Base-by-base conservation (phyloP, 2,797 vertebrate species). In the Acipenser ruthenus region DNA sequence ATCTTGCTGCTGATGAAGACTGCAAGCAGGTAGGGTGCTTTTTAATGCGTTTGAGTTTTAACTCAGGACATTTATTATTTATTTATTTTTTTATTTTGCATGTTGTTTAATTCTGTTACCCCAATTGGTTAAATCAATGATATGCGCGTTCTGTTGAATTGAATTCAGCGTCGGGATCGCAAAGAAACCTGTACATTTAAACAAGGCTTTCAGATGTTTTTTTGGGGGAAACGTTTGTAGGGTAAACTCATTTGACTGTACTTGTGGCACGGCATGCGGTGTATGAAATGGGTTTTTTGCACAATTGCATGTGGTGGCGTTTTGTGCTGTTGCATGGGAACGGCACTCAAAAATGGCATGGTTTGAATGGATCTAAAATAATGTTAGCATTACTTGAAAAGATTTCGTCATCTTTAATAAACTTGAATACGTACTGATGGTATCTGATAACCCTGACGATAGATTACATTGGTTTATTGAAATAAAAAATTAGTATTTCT, bases 11-110 rank as follows among this genome's bases (percentile, higher is more conserved):
- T 59, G 37, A 37, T 37, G 62, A 63, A 64, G 67, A 69, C 68
- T 56, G 53, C 56, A 56, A 51, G 68, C 68, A 68, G 70, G 73
- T 74, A 68, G 66, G 68, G 37, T 10, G 63, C 12, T 58, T 56
- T 37, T 37, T 37, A 5, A 4, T 37, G 10, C 23, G 23, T 50
- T 48, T 64, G 63, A 5, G 13, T 50, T 52, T 52, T 64, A 15
- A 12, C 12, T 23, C 23, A 10, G 48, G 49, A 56, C 56, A 56
- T 37, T 37, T 37, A 37, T 56, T 66, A 13, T 67, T 50, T 52
- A n/a, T n/a, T n/a, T 53, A 4, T 56, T 56, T 51, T 49, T 68
- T 9, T 66, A 13, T 67, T 50, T 52, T 62, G 23, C 37, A 37
- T 37, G 37, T 37, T 37, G 3, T 37, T 37, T 37, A 37, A 37